Evolutionary conservation across 1,140 invertebrate genomes (phyloP).

Genomic region (Drosophila lacteicornis): DNA sequence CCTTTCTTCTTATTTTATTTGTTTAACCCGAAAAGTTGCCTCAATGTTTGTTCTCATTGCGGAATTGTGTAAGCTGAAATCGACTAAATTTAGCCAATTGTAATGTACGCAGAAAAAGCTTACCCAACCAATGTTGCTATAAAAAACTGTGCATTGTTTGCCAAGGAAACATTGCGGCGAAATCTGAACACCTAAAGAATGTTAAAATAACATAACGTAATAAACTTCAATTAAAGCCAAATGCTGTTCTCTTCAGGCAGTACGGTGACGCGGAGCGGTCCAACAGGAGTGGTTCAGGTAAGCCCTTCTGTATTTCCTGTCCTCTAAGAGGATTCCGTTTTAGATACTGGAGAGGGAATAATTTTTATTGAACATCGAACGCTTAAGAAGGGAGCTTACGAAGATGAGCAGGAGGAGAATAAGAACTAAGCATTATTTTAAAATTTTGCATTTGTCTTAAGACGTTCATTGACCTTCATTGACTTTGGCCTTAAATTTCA

Average conservation of each 20-base stretch:
- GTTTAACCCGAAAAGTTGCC: conserved; percentile 25
- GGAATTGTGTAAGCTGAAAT: conserved; percentile 53
- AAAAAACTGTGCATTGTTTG: conserved; percentile 69
- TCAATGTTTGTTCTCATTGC: conserved; percentile 34
- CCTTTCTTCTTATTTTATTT: conserved; percentile 21
- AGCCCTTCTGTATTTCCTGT: conserved; percentile 29
- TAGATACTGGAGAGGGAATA: conserved; percentile 73
- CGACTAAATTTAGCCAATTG: conserved; percentile 72
- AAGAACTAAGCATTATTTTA: conserved; percentile 17
- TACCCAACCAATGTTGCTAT: conserved; percentile 53
- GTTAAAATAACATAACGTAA: conserved; percentile 48
- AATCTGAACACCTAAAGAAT: neutral
- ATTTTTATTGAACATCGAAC: conserved; percentile 58
- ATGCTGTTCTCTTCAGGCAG: conserved; percentile 30
- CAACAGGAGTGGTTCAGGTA: neutral
- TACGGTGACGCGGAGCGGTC: neutral
- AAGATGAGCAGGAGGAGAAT: neutral
- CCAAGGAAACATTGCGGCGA: conserved; percentile 48
- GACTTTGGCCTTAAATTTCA: too few relatives aligned
- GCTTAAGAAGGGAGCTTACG: neutral
- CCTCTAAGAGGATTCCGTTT: conserved; percentile 78
- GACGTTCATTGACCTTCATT: neutral
- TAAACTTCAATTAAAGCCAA: conserved; percentile 66
- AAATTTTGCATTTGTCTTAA: conserved; percentile 35
- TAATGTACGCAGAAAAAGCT: conserved; percentile 57